Evolutionary conservation across 2,888 invertebrate species (phyloP).

Genomic region (Drepanosiphum platanoidis): DNA sequence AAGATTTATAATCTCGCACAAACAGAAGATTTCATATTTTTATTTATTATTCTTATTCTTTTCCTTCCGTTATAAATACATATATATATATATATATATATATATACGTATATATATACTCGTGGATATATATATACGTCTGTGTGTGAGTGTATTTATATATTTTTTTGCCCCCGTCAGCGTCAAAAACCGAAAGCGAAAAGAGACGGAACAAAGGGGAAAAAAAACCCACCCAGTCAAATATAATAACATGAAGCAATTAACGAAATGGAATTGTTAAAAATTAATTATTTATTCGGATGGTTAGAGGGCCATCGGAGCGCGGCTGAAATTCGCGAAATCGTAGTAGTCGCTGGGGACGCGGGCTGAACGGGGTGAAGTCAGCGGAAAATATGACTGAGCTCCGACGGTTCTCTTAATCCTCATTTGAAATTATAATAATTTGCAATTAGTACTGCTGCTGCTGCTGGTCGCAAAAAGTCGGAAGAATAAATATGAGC

Average conservation of each 20-base stretch:
- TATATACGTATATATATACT: background rate
- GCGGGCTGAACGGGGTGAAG: background rate
- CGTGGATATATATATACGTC: background rate
- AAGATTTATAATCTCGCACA: conserved; percentile 32
- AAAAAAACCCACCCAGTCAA: conserved; percentile 36
- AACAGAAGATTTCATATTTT: conserved; percentile 30
- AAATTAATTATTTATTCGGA: conserved; percentile 61
- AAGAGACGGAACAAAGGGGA: conserved; percentile 10
- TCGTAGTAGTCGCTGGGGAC: background rate
- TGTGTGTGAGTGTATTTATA: background rate
- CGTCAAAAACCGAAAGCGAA: conserved; percentile 20
- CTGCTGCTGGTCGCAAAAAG: background rate
- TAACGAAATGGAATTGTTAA: conserved; percentile 60
- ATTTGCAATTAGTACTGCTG: conserved; percentile 56
- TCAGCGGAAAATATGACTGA: conserved; percentile 26
- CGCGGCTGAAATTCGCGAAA: conserved; percentile 32
- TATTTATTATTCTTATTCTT: conserved; percentile 25
- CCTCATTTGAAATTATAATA: conserved; percentile 57
- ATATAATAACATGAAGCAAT: conserved; percentile 59
- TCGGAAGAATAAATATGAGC: conserved; percentile 12
- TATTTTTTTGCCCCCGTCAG: background rate
- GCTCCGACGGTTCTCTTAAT: conserved; percentile 43
- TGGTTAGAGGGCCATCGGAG: conserved; percentile 42
- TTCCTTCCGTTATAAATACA: background rate
- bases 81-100: background rate